Percentiles rank a stretch among this genome's conserved stretches.
Evolutionary conservation across 2,888 invertebrate species (phyloP).

Genomic region (Drosophila flavopinicola): DNA sequence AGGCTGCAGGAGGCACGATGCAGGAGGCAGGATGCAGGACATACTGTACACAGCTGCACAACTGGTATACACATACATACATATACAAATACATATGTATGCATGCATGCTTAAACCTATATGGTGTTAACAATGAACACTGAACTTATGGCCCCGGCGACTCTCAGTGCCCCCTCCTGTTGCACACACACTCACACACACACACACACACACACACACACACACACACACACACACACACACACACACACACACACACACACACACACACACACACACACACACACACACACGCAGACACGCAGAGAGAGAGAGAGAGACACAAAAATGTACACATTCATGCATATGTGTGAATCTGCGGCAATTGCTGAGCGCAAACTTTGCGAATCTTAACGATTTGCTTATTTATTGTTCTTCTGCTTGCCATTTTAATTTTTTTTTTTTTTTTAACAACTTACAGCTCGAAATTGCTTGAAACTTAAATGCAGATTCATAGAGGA

Average conservation of each 20-base stretch:
- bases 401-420: constrained; percentile 62
- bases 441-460: too few relatives aligned
- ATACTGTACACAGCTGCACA: constrained; percentile 16
- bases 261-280: background rate
- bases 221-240: background rate
- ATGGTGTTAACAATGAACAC: constrained; percentile 44
- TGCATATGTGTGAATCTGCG: constrained; percentile 7
- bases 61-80: background rate
- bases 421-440: too few relatives aligned
- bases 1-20: background rate
- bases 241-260: background rate
- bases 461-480: too few relatives aligned
- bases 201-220: background rate
- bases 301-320: background rate
- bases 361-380: constrained; percentile 46
- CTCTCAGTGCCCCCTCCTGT: background rate
- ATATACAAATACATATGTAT: background rate
- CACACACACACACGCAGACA: background rate
- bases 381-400: constrained; percentile 72
- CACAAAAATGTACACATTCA: background rate
- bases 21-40: background rate
- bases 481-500: too few relatives aligned
- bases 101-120: constrained; percentile 14
- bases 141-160: constrained; percentile 29
- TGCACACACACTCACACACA: background rate